Percentiles rank a stretch among this genome's conserved stretches.
Conservation (phyloP, 2,113 vertebrate species). For the Phrynosoma blainvillii region DNA sequence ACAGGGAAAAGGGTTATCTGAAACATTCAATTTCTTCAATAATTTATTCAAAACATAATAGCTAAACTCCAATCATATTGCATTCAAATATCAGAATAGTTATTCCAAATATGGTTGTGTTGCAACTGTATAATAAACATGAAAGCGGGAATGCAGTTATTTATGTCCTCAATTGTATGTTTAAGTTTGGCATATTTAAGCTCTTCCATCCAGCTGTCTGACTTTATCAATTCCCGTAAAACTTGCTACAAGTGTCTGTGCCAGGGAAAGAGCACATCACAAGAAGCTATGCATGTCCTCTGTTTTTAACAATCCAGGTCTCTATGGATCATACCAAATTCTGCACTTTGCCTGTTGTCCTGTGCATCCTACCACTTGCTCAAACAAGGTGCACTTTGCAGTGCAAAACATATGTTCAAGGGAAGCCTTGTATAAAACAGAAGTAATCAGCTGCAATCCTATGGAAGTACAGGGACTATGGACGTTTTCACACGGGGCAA, state of each 20-base stretch:
- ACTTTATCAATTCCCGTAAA: conserved; percentile 69
- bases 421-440: background rate
- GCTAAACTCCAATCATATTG: conserved; percentile 70
- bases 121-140: conserved; percentile 74
- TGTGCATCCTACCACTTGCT: background rate
- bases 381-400: background rate
- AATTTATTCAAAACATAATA: conserved; percentile 69
- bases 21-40: conserved; percentile 58
- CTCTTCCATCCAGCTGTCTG: conserved; percentile 70
- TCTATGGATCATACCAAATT: conserved; percentile 44
- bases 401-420: background rate
- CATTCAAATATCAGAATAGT: conserved; percentile 72
- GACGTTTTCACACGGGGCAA: too few relatives aligned
- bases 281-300: conserved; percentile 24
- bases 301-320: conserved; percentile 36
- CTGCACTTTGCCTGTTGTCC: conserved; percentile 33
- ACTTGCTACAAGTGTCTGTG: conserved; percentile 54
- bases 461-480: background rate
- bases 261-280: conserved; percentile 45
- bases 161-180: conserved; percentile 72
- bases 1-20: conserved; percentile 56
- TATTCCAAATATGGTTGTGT: conserved; percentile 77
- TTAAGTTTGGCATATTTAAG: conserved; percentile 69
- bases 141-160: conserved; percentile 71
- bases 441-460: background rate